Evolutionary conservation across 2,797 vertebrate genomes (phyloP), one percentile per base, ranked within the genome.

Genomic region (Acipenser transmontanus): DNA sequence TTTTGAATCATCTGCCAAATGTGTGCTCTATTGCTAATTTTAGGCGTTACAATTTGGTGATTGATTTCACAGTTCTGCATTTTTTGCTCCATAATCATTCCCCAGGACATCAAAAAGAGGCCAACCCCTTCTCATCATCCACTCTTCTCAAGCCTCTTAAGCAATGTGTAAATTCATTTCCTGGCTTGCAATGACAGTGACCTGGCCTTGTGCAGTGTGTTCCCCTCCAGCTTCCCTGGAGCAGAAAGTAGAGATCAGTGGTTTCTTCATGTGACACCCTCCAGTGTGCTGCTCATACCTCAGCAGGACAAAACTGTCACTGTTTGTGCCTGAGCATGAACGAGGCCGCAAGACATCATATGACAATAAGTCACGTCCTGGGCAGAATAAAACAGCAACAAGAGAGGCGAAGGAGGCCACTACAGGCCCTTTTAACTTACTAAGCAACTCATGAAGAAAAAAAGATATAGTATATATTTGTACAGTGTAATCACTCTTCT

Each of bases 221-320:
- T 20, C 1, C 49, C 59, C 59, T 48, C 63, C 34, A 62, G 11
- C 81, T 82, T 84, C 72, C 71, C 69, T 77, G 78, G 85, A 82
- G 87, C 85, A 87, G 83, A 80, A 78, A 86, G 87, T 82, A 87
- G 85, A 89, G 88, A 89, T 88, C 89, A 86, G 82, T 85, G 82
- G 86, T 82, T 88, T 89, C 54, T 90, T 87, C 91, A 96, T 95
- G 93, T 97, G 95, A 91, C 84, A 84, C 80, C 78, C 66, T 71
- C 86, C 82, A 81, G 86, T 80, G 88, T 88, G 89, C 82, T 84
- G 85, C 79, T 91, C 87, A 89, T 85, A 85, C 82, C 82, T 80
- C 69, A 50, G 85, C 78, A 88, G 89, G 90, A 95, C 93, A 95
- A 92, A 94, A 93, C 88, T 96, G 93, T 93, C 91, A 89, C 94